These are phyloP conservation scores for Menura novaehollandiae DNA, from an alignment of 2,113 vertebrate genomes.

Conservation along the genomic window DNA sequence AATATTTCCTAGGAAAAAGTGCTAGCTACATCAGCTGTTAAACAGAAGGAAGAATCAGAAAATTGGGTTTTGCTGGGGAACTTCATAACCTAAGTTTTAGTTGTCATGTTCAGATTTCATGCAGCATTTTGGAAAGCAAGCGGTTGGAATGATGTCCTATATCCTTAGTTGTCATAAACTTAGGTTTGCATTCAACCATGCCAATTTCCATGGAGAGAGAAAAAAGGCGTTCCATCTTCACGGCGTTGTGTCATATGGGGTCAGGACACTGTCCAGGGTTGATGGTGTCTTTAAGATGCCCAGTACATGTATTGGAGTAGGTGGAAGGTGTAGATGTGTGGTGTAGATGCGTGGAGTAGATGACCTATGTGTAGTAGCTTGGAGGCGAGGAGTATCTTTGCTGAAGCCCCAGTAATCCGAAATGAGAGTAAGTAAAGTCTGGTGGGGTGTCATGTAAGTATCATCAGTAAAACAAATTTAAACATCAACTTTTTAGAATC, in stretches of 20 bases:
- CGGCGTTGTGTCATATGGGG: not conserved
- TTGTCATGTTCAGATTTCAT: not conserved
- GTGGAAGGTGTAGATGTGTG: not conserved
- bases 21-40: not conserved
- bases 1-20: not conserved
- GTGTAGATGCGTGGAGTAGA: too few species aligned
- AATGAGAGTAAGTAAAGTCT: not conserved
- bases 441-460: not conserved
- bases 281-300: not conserved
- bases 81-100: not conserved
- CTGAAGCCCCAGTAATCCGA: not conserved
- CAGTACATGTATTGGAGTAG: fast-evolving
- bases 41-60: not conserved
- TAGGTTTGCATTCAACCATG: not conserved
- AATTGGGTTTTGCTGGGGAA: not conserved
- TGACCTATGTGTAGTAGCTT: not conserved
- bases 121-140: not conserved
- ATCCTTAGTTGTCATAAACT: not conserved
- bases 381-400: not conserved
- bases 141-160: not conserved
- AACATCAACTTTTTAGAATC: not conserved
- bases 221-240: not conserved
- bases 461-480: not conserved
- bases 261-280: not conserved
- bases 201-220: not conserved